Conservation (phyloP, 2,113 vertebrate species). For the Oryctolagus cuniculus region mOryCun1.1 NC_091437.1:19852001-19852500, state of each 20-base stretch:
- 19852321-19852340: neutral
- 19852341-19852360: neutral
- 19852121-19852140: too few species aligned
- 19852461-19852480: neutral
- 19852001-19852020: too few species aligned
- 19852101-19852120: too few species aligned
- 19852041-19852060: too few species aligned
- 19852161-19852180: conserved; percentile 25
- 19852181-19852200: neutral
- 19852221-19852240: conserved; percentile 12
- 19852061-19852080: too few species aligned
- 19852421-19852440: neutral
- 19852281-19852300: neutral
- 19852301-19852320: neutral
- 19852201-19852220: conserved; percentile 37
- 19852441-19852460: neutral
- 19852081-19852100: too few species aligned
- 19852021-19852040: too few species aligned
- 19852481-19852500: neutral
- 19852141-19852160: conserved; percentile 19
- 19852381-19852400: neutral
- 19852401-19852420: neutral
- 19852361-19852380: neutral
- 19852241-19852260: neutral
- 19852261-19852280: neutral